A percentile compares a stretch with the other conserved stretches of the same genome.
Evolutionary conservation across 2,888 invertebrate species (phyloP).

Genomic region (Drosophila helvetica): DNA sequence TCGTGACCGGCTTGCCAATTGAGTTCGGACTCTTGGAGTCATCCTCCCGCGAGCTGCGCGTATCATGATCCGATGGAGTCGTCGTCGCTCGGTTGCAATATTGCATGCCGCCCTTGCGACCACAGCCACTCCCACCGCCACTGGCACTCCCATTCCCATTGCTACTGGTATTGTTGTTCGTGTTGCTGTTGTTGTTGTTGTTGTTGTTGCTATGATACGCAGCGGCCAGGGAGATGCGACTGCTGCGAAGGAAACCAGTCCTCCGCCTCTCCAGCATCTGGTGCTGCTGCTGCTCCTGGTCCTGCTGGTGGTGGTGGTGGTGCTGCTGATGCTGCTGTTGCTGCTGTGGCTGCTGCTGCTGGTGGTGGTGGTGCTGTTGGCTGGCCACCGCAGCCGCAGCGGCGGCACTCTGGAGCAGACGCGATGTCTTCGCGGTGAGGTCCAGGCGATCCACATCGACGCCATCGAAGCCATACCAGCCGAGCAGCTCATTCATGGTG

Average conservation of each 20-base stretch:
- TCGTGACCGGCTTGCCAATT: slow-evolving; percentile 69
- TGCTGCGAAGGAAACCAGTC: slow-evolving; percentile 66
- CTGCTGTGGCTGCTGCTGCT: slow-evolving; percentile 57
- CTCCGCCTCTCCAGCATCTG: slow-evolving; percentile 65
- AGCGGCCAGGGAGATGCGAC: slow-evolving; percentile 58
- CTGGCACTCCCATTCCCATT: slow-evolving; percentile 33
- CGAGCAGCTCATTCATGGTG: slow-evolving; percentile 95
- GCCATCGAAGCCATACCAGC: slow-evolving; percentile 95
- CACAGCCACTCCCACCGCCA: neutral
- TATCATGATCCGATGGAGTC: slow-evolving; percentile 82
- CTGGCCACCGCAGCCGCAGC: slow-evolving; percentile 70
- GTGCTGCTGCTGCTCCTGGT: slow-evolving; percentile 39
- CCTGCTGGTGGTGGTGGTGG: slow-evolving; percentile 16
- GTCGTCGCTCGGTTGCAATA: slow-evolving; percentile 75
- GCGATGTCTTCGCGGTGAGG: slow-evolving; percentile 82
- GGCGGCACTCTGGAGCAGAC: slow-evolving; percentile 77
- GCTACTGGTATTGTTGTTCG: slow-evolving; percentile 35
- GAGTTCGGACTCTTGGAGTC: slow-evolving; percentile 84
- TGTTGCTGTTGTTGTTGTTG: slow-evolving; percentile 42
- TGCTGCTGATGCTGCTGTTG: slow-evolving; percentile 59
- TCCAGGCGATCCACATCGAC: slow-evolving; percentile 88
- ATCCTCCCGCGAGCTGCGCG: slow-evolving; percentile 83
- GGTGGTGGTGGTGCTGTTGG: slow-evolving; percentile 69
- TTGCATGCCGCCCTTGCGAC: slow-evolving; percentile 21
- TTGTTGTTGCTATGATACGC: slow-evolving; percentile 56